Evolutionary conservation across 1,140 invertebrate species (phyloP).

Genomic region (Steinernema feltiae): DNA sequence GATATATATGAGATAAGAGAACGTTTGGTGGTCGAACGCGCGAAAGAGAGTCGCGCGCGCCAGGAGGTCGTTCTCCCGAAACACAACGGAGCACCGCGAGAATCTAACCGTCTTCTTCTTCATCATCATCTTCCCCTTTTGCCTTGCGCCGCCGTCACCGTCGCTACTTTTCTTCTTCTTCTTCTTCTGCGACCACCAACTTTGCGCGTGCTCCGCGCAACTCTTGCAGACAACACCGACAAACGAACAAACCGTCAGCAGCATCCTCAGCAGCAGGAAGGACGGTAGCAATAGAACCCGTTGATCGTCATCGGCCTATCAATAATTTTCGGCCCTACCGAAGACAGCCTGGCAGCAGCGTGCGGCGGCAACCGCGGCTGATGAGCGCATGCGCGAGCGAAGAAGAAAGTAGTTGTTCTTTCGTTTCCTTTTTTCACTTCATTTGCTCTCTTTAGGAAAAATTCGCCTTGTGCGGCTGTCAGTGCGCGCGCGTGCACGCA

Average conservation of each 20-base stretch:
- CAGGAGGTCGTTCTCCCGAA: constrained; percentile 2
- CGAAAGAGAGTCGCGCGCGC: constrained; percentile 7
- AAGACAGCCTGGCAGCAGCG: neutral
- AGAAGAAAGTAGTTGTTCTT: constrained; percentile 2
- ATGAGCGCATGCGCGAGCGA: neutral
- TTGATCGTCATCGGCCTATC: constrained; percentile 6
- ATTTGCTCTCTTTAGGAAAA: neutral
- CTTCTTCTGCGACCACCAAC: neutral
- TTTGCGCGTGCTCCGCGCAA: neutral
- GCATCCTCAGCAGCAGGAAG: neutral
- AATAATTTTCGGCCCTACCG: constrained; percentile 1
- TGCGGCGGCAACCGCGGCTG: neutral
- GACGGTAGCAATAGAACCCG: neutral
- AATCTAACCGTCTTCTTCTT: neutral
- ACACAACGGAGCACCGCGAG: constrained; percentile 4
- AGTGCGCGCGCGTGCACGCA: too few species aligned
- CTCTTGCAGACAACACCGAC: neutral
- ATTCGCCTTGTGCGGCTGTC: too few species aligned
- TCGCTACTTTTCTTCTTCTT: neutral
- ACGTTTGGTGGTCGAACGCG: constrained; percentile 7
- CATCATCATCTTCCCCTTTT: neutral
- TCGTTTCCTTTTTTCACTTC: neutral
- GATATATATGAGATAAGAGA: constrained; percentile 12
- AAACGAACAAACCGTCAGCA: neutral
- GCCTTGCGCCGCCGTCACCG: neutral